phyloP scores from a whole-genome alignment of 2,113 vertebrate genomes.

The Chunga burmeisteri region DNA sequence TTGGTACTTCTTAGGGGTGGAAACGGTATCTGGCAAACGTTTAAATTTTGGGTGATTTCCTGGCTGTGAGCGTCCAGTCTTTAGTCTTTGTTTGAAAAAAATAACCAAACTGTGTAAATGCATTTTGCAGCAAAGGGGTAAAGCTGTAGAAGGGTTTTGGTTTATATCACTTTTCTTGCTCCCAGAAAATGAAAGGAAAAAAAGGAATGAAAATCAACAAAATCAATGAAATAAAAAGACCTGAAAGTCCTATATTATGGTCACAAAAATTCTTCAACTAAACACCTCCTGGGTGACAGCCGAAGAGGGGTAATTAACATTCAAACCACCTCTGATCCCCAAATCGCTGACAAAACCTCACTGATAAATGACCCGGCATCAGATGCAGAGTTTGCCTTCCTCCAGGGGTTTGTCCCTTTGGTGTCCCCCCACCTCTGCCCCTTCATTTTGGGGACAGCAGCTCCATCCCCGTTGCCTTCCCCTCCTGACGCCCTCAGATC shows the following conservation, averaged over 20 bases:
- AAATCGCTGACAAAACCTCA: not conserved
- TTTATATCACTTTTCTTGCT: not conserved
- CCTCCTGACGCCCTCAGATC: rapidly evolving
- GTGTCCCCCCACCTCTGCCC: too few species aligned
- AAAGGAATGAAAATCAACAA: not conserved
- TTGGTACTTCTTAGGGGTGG: not conserved
- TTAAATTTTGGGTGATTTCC: not conserved
- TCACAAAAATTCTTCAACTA: not conserved
- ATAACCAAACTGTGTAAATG: not conserved
- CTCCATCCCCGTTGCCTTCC: not conserved
- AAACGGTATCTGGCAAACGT: not conserved
- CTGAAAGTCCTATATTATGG: not conserved
- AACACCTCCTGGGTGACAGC: not conserved
- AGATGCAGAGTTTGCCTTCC: not conserved
- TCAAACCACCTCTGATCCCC: not conserved
- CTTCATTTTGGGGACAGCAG: not conserved
- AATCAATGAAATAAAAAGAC: slow-evolving; percentile 15
- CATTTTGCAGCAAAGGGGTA: not conserved
- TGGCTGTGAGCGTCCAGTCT: not conserved
- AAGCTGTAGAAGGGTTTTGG: not conserved
- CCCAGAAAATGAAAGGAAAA: not conserved
- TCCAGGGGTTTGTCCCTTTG: not conserved
- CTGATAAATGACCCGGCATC: not conserved
- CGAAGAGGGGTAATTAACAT: not conserved
- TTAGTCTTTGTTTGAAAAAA: not conserved